phyloP scores from a whole-genome alignment of 2,797 vertebrate species.

The Remorina albescens region DNA sequence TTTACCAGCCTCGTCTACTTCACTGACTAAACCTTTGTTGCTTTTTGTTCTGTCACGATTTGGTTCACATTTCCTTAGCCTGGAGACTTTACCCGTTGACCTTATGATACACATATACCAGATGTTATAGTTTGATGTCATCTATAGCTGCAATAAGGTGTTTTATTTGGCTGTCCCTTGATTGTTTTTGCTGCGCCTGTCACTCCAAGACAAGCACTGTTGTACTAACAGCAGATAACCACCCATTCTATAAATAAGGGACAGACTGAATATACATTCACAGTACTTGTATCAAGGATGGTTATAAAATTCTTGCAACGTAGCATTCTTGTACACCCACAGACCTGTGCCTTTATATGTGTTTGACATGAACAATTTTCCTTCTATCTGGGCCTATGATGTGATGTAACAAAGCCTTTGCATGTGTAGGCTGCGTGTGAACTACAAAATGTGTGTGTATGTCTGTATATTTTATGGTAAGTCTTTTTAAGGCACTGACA shows the following conservation, averaged over 20 bases:
- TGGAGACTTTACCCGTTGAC: conserved; percentile 41
- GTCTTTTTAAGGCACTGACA: conserved; percentile 14
- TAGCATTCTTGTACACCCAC: background rate
- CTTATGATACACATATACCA: conserved; percentile 36
- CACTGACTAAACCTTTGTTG: conserved; percentile 25
- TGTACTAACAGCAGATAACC: conserved; percentile 32
- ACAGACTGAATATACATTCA: conserved; percentile 25
- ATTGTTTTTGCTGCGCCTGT: conserved; percentile 37
- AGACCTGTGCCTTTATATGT: background rate
- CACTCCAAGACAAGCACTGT: conserved; percentile 30
- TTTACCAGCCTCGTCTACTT: conserved; percentile 29
- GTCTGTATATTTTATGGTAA: conserved; percentile 14
- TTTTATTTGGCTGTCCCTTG: conserved; percentile 33
- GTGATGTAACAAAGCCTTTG: conserved; percentile 13
- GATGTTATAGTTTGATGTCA: conserved; percentile 30
- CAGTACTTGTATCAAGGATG: conserved; percentile 10
- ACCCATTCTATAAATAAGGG: conserved; percentile 36
- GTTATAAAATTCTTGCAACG: conserved; percentile 1
- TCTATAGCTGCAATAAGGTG: conserved; percentile 26
- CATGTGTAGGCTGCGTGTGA: conserved; percentile 2
- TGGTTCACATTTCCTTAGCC: conserved; percentile 31
- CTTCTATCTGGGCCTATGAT: background rate
- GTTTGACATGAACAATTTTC: background rate
- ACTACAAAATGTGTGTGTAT: conserved; percentile 16
- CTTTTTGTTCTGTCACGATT: conserved; percentile 39